Conservation (phyloP, 1,140 invertebrate species). For the Heliconius hewitsoni region DNA sequence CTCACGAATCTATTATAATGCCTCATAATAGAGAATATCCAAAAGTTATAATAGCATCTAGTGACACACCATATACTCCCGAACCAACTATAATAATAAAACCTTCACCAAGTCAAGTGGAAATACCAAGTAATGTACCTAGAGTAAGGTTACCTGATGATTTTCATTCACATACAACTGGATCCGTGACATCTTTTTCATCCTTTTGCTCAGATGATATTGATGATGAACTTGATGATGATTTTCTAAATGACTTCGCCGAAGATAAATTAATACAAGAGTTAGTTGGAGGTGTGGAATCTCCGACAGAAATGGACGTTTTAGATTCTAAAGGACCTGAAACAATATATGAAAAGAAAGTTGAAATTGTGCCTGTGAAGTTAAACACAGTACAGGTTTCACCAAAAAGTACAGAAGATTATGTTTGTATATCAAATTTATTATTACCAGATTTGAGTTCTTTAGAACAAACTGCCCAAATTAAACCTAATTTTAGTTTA, state of each 20-base stretch:
- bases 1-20: conserved; percentile 49
- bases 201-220: conserved; percentile 70
- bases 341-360: conserved; percentile 70
- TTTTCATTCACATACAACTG: conserved; percentile 63
- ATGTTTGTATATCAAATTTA: conserved; percentile 64
- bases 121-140: conserved; percentile 58
- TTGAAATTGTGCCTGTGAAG: conserved; percentile 74
- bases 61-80: conserved; percentile 47
- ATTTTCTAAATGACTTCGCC: conserved; percentile 57
- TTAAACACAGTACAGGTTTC: conserved; percentile 55
- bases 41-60: conserved; percentile 71
- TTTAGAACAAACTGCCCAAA: conserved; percentile 70
- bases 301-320: conserved; percentile 66
- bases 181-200: conserved; percentile 69
- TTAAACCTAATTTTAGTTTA: conserved; percentile 73
- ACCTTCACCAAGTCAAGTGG: conserved; percentile 57
- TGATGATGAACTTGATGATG: conserved; percentile 64
- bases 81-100: conserved; percentile 69
- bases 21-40: conserved; percentile 55
- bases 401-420: conserved; percentile 65
- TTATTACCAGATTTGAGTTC: conserved; percentile 62
- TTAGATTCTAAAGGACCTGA: conserved; percentile 79
- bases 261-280: conserved; percentile 73
- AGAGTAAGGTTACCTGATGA: conserved; percentile 69
- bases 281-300: conserved; percentile 70